phyloP scores from a whole-genome alignment of 1,140 invertebrate species.

The Palaemon carinicauda region DNA sequence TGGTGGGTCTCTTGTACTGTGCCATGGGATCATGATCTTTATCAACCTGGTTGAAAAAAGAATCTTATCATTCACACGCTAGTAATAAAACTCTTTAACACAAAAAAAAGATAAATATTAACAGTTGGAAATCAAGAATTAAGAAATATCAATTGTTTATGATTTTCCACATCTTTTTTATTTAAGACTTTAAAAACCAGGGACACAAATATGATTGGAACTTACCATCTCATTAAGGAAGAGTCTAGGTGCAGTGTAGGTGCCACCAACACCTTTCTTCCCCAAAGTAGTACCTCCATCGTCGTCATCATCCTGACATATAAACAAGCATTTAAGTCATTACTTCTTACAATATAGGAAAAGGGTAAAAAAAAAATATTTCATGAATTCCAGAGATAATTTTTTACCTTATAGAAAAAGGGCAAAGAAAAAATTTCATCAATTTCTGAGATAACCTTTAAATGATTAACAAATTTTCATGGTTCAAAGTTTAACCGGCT shows the following conservation, averaged over 20 bases:
- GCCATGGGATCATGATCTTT: constrained; percentile 97
- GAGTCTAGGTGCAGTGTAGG: constrained; percentile 84
- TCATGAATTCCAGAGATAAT: too few species aligned
- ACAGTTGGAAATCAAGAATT: too few species aligned
- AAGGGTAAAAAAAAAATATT: too few species aligned
- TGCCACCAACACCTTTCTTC: constrained; percentile 72
- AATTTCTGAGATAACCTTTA: too few species aligned
- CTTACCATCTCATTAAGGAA: constrained; percentile 85
- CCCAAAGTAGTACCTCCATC: constrained; percentile 72
- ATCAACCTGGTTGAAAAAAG: constrained; percentile 74
- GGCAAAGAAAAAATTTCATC: too few species aligned
- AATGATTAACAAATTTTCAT: too few species aligned
- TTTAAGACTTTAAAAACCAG: neutral
- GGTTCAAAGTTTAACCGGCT: too few species aligned
- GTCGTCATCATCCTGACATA: constrained; percentile 84
- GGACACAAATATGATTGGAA: constrained; percentile 36
- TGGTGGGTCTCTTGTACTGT: constrained; percentile 86
- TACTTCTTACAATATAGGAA: constrained; percentile 3
- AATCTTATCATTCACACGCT: constrained; percentile 46
- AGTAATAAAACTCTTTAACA: too few species aligned
- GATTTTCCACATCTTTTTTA: constrained; percentile 9
- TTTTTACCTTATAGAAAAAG: too few species aligned
- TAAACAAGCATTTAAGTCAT: constrained; percentile 12
- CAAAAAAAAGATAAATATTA: too few species aligned
- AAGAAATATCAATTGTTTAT: too few species aligned